Evolutionary conservation across 1,140 invertebrate species (phyloP).

Genomic region (Drosophila pseudoobscura): DNA sequence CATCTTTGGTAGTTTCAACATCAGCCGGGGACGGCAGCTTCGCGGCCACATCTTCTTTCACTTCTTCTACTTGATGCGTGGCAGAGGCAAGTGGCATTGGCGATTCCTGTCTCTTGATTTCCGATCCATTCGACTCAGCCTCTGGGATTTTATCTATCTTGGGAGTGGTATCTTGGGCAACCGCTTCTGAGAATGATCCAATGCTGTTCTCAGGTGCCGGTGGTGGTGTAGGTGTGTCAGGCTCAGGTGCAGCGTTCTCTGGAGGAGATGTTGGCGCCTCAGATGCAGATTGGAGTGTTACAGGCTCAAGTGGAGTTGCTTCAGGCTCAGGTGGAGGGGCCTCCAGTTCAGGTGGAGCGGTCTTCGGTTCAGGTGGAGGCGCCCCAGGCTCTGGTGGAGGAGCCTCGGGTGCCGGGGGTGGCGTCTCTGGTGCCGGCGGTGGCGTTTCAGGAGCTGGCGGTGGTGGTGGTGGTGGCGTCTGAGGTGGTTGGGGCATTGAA

Average conservation of each 20-base stretch:
- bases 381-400: background rate
- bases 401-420: background rate
- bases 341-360: slow-evolving; percentile 11
- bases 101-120: background rate
- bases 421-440: slow-evolving; percentile 17
- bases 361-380: background rate
- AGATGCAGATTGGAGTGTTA: too few species aligned
- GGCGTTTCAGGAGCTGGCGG: slow-evolving; percentile 2
- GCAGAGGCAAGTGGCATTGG: background rate
- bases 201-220: slow-evolving; percentile 2
- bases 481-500: background rate
- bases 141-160: background rate
- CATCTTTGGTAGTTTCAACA: slow-evolving; percentile 21
- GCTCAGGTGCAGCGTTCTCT: background rate
- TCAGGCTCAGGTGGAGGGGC: slow-evolving; percentile 5
- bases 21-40: background rate
- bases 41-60: background rate
- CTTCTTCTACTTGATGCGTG: background rate
- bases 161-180: background rate
- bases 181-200: background rate
- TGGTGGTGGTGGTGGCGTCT: slow-evolving; percentile 7
- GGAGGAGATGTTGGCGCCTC: background rate
- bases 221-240: background rate
- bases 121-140: background rate
- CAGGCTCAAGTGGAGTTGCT: background rate